These are phyloP conservation scores for Kryptolebias marmoratus DNA, from an alignment of 2,113 vertebrate species.

Conservation along the genomic window DNA sequence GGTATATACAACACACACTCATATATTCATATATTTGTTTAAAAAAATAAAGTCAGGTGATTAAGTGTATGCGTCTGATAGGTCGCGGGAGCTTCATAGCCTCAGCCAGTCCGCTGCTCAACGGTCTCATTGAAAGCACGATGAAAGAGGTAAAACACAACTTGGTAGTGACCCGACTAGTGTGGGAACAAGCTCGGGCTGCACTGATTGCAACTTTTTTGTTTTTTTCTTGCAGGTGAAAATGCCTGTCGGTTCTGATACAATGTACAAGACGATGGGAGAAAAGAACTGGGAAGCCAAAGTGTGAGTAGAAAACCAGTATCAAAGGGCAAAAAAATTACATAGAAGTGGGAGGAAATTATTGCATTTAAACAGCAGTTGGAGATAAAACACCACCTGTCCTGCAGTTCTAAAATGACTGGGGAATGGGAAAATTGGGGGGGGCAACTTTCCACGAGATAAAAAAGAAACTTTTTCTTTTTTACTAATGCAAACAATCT, in stretches of 20 bases:
- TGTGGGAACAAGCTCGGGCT: not conserved
- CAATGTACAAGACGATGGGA: constrained; percentile 57
- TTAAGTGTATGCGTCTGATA: constrained; percentile 12
- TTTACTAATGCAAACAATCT: no score
- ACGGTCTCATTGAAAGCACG: constrained; percentile 78
- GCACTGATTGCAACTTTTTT: not conserved
- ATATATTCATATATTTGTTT: not conserved
- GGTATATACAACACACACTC: constrained; percentile 75
- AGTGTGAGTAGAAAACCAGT: constrained; percentile 78
- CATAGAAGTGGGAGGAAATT: not conserved
- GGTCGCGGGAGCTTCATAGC: constrained; percentile 81
- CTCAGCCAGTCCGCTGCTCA: constrained; percentile 88
- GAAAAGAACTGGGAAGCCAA: constrained; percentile 65
- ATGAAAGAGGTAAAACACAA: constrained; percentile 79
- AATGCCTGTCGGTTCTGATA: constrained; percentile 48
- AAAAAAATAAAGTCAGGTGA: not conserved
- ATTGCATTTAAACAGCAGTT: no score
- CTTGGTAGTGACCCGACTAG: not conserved
- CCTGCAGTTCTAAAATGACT: no score
- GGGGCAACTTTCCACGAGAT: no score
- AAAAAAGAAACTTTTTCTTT: no score
- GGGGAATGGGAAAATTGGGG: no score
- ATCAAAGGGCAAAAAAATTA: not conserved
- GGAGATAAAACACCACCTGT: no score
- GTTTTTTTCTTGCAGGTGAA: constrained; percentile 77